Base-by-base conservation (phyloP, 2,113 vertebrate species). In the Sporophila hypoxantha region DNA sequence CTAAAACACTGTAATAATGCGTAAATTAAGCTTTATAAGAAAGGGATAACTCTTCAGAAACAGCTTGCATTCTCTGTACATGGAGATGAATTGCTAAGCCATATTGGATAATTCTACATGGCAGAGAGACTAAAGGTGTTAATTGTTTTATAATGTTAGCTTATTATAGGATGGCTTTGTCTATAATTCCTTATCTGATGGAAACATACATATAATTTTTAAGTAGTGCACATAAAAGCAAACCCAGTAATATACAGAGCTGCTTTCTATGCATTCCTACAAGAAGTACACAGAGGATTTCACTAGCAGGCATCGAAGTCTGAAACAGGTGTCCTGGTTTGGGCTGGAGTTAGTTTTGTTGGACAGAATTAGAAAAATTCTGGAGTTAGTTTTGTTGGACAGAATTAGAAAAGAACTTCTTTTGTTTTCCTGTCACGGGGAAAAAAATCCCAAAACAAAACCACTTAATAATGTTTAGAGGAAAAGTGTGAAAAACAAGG, bases 21-120 rank as follows among this genome's bases (percentile, higher is more conserved):
- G 77, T 90, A 95, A 94, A 94, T 95, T 95, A 93, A 89, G 46
- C 42, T 90, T 52, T 79, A 61, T 77, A 52, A 88, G 69, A 77
- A 90, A 90, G 36, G 26, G 22, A 79, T 85, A 85, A 68, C n/a
- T 90, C 73, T 65, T 89, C 50, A 88, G 78, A 83, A 87, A 36
- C 59, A 79, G 29, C 32, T 65, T 84, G 64, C 42, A 26, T 85
- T 76, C 47, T 57, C 44, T 53, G 25, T 46, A 37, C 15, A 21
- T 52, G 52, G 32, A 79, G 23, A 91, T 52, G 8, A 82, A 78
- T 56, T 88, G n/a, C n/a, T 67, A 55, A 70, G 7, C 6, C 10
- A 1, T 44, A 42, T 10, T 82, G 49, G 21, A 75, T 74, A 77
- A 75, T 75, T 87, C 49, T 66, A 52, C 41, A 34, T 14, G 5